Evolutionary conservation across 2,113 vertebrate species (phyloP), one percentile per base, ranked within the genome.

Genomic region (Ibidorhyncha struthersii): DNA sequence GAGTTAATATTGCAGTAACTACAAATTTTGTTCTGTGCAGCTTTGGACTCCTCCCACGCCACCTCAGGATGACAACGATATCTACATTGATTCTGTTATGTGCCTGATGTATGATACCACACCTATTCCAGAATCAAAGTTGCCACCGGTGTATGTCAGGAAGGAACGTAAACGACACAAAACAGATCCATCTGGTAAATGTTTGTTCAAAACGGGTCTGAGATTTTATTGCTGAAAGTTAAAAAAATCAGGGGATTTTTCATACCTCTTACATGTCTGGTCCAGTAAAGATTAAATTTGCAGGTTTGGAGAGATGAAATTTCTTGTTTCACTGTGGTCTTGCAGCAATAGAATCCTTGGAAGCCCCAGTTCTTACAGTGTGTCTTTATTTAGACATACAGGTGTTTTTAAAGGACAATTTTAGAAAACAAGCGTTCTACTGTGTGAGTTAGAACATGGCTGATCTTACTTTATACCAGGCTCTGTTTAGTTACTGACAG

Each of bases 21-120:
- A 30, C 38, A 45, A 10, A 76, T 41, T 58, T 47, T 89, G 14
- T 65, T 88, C 78, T 96, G 13, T 89, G 67, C 91, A 99, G 99
- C 97, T 99, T 79, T 99, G 99, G 99, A 99, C 99, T 69, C 99
- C 99, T 23, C 99, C 99, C 19, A 99, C 99, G 17, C 99, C 99
- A 13, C 99, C 99, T 55, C 99, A 99, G 93, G 99, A 99, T 82
- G 99, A 99, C 96, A 99, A 99, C 23, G 99, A 99, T 77, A 99
- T 99, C 91, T 99, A 99, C 89, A 99, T 99, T 12, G 99, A 99
- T 96, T 99, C 99, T 15, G 99, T 99, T 47, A 99, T 99, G 98
- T 99, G 99, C 96, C 97, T 99, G 87, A 99, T 99, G 99, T 99
- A 99, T 76, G 99, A 99, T 96, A 98, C 98, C 56, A 98, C 98